Percentiles rank a stretch among this genome's conserved stretches.
Evolutionary conservation across 64 coral and sea anemone genomes (phyloP).

Genomic region (Montipora cactus): DNA sequence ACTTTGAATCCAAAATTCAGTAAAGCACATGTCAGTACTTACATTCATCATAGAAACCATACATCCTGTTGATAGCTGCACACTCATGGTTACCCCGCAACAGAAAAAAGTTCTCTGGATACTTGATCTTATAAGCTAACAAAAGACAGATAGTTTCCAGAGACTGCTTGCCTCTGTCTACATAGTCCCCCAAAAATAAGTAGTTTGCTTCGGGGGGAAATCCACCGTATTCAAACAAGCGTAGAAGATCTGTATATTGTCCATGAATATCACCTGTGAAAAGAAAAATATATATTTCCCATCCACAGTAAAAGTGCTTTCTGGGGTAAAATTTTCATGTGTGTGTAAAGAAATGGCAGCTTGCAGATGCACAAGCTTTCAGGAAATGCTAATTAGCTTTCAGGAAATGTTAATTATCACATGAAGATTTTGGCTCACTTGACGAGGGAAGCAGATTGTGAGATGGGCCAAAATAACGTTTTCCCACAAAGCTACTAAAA

Average conservation of each 20-base stretch:
- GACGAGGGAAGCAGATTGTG: too few species aligned
- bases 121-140: conserved; percentile 99
- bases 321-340: neutral
- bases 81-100: conserved; percentile 99
- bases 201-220: conserved; percentile 99
- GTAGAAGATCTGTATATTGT: conserved; percentile 96
- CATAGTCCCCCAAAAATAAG: conserved; percentile 98
- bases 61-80: conserved; percentile 99
- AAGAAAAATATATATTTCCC: neutral
- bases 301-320: neutral
- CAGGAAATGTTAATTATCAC: too few species aligned
- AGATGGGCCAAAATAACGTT: too few species aligned
- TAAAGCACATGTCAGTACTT: conserved; percentile 16
- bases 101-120: conserved; percentile 99
- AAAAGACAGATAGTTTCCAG: conserved; percentile 97
- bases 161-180: conserved; percentile 98
- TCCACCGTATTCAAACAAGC: conserved; percentile 99
- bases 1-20: too few species aligned
- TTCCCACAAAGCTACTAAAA: too few species aligned
- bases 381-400: too few species aligned
- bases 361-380: too few species aligned
- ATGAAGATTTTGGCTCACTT: too few species aligned
- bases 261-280: conserved; percentile 96
- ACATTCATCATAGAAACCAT: conserved; percentile 99
- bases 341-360: neutral